Conservation (phyloP, 2,797 vertebrate species). For the Balearica regulorum region DNA sequence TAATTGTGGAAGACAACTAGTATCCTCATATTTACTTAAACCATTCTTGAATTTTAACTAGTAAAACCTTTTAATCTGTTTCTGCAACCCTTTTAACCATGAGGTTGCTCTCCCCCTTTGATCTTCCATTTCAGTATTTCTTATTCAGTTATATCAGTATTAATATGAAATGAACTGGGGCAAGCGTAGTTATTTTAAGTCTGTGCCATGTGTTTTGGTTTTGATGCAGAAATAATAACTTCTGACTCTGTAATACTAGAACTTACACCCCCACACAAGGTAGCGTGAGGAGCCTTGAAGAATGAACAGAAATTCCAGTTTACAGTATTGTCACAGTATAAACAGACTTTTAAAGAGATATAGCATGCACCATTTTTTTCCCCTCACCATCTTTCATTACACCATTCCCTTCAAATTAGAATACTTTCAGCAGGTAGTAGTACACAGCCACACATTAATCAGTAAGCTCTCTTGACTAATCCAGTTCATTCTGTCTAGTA, state of each 20-base stretch:
- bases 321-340: background rate
- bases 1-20: background rate
- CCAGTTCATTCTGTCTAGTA: slow-evolving; percentile 48
- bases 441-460: slow-evolving; percentile 29
- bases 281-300: background rate
- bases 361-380: background rate
- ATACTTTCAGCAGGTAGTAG: background rate
- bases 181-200: background rate
- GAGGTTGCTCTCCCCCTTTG: background rate
- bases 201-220: background rate
- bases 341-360: background rate
- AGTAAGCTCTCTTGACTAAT: slow-evolving; percentile 64
- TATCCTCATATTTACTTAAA: background rate
- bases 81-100: background rate
- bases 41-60: background rate
- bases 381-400: background rate
- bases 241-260: background rate
- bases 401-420: background rate
- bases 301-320: background rate
- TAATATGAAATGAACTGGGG: background rate
- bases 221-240: background rate
- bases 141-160: background rate
- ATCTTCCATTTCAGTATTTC: background rate
- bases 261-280: background rate
- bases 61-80: background rate